Percentiles rank a stretch among this genome's conserved stretches.
Conservation (phyloP, 2,113 vertebrate genomes). For the Psophia crepitans region DNA sequence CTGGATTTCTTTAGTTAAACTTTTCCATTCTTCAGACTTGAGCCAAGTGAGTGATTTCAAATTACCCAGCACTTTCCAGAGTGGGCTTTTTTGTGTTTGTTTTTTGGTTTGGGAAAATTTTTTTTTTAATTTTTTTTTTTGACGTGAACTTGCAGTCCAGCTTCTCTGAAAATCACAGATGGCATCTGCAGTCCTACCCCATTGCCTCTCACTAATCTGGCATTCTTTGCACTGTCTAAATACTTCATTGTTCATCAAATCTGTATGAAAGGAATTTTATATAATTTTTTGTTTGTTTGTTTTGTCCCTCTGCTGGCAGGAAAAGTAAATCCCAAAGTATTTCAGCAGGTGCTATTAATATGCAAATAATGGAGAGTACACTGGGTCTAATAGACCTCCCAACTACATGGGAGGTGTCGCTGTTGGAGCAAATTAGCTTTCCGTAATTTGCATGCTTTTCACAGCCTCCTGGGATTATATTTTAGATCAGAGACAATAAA, state of each 20-base stretch:
- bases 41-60: conserved; percentile 38
- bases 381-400: conserved; percentile 79
- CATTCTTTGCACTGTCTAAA: conserved; percentile 34
- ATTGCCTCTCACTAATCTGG: conserved; percentile 21
- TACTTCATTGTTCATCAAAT: conserved; percentile 62
- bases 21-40: conserved; percentile 37
- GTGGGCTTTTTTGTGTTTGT: not conserved
- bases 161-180: conserved; percentile 34
- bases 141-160: not conserved
- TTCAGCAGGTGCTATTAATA: conserved; percentile 82
- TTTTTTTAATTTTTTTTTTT: not conserved
- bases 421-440: conserved; percentile 84
- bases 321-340: conserved; percentile 79
- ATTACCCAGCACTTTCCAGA: conserved; percentile 43
- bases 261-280: conserved; percentile 64
- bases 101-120: not conserved
- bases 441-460: conserved; percentile 78
- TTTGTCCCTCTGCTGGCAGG: conserved; percentile 77
- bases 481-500: conserved; percentile 82
- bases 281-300: conserved; percentile 38
- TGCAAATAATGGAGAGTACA: conserved; percentile 79
- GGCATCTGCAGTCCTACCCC: not conserved
- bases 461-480: conserved; percentile 79
- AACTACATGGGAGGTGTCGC: conserved; percentile 78
- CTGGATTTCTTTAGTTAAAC: conserved; percentile 66